Conservation (phyloP, 2,113 vertebrate genomes). For the Psilopsiagon aurifrons region DNA sequence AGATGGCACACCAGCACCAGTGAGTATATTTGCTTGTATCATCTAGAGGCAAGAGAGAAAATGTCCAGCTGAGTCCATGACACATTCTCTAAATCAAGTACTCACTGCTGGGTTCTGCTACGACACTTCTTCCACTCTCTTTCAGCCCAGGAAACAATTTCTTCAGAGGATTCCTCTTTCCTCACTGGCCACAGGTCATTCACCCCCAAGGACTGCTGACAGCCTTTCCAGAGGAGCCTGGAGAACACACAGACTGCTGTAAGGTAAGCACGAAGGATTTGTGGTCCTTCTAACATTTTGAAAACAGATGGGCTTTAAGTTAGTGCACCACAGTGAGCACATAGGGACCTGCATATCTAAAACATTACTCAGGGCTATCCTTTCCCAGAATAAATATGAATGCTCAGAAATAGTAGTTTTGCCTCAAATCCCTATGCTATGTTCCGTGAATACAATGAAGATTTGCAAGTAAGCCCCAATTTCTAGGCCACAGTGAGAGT, state of each 20-base stretch:
- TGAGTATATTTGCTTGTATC: not conserved
- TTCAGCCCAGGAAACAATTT: conserved; percentile 84
- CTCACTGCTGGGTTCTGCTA: conserved; percentile 53
- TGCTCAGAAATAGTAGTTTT: not conserved
- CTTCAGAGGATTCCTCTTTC: conserved; percentile 83
- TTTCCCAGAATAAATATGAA: not conserved
- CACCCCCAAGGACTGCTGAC: conserved; percentile 72
- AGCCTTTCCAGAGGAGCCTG: conserved; percentile 89
- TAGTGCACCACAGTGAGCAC: not conserved
- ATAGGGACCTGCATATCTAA: not conserved
- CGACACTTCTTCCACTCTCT: conserved; percentile 77
- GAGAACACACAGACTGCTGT: conserved; percentile 24
- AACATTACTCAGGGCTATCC: not conserved
- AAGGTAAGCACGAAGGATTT: conserved; percentile 2
- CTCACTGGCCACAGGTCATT: conserved; percentile 88
- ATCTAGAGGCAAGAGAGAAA: not conserved
- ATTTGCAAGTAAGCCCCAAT: not conserved
- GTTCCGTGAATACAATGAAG: not conserved
- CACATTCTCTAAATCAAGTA: not conserved
- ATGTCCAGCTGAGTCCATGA: not conserved
- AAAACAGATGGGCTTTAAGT: not conserved
- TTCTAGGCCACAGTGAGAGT: not conserved
- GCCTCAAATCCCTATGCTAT: not conserved
- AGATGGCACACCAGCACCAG: not conserved
- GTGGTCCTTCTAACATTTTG: not conserved